Percentiles rank a stretch among this genome's conserved stretches.
Evolutionary conservation across 2,888 invertebrate genomes (phyloP).

Genomic region (Carpatolechia fugitivella): DNA sequence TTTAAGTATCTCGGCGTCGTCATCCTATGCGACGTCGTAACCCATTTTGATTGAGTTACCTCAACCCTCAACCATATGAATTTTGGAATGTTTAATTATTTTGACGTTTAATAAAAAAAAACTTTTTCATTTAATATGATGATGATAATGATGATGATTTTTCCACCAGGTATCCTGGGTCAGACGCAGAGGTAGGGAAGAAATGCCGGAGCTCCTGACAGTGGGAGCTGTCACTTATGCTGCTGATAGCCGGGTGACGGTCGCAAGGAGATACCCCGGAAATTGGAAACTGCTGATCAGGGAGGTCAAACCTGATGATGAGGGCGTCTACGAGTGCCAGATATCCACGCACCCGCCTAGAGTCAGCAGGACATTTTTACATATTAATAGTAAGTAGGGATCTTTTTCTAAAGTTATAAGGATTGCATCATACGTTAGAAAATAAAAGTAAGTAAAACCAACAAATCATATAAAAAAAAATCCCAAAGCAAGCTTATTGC

Average conservation of each 20-base stretch:
- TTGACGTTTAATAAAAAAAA: no score
- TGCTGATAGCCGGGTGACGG: conserved; percentile 82
- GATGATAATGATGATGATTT: not conserved
- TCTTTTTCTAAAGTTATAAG: no score
- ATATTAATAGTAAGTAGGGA: conserved; percentile 80
- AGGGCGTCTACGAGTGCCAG: conserved; percentile 85
- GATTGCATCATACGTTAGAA: no score
- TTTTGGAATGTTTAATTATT: no score
- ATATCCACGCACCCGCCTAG: conserved; percentile 85
- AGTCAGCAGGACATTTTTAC: conserved; percentile 82
- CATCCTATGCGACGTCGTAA: no score
- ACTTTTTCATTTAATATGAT: no score
- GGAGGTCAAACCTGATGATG: conserved; percentile 83
- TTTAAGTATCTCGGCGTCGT: no score
- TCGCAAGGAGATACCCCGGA: conserved; percentile 81
- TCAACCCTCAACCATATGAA: no score
- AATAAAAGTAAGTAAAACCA: no score
- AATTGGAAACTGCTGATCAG: conserved; percentile 82
- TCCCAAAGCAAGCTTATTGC: no score
- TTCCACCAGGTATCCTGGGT: conserved; percentile 83
- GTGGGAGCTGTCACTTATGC: conserved; percentile 85
- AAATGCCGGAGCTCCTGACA: conserved; percentile 83
- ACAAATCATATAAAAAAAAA: no score
- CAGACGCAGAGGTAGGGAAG: conserved; percentile 76
- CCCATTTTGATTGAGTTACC: no score